Evolutionary conservation across 30 jellyfish, hydroid and myxozoan species (phyloP), one percentile per base, ranked within the genome.

Genomic region (Clytia hemisphaerica): DNA sequence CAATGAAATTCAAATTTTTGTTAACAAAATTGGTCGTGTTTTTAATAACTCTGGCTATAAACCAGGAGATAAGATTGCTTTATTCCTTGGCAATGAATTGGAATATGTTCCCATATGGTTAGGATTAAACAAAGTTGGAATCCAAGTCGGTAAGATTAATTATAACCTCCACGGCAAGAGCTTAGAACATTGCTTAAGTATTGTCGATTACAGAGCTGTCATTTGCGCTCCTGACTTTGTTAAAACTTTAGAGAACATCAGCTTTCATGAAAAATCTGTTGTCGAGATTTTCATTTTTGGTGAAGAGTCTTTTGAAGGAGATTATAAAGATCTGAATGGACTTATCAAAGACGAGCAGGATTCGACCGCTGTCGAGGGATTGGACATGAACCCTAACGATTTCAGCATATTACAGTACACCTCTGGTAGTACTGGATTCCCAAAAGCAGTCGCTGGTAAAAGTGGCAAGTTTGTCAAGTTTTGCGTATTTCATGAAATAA

Each of bases 101-200:
- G 79, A 60, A 45, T 75, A 34, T 54, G 82, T 75, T 24, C 55
- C 74, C 51, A 32, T 45, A 26, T 83, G 95, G 95, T 76, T 83
- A 18, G 95, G 95, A 0, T 45, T 83, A 57, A 51, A 92, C 44
- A 83, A 68, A 67, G 40, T 68, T 2, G 95, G 95, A 14, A 58
- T 75, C 6, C 47, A 74, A 21, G 67, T 85, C 21, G 80, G 92
- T 3, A 45, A 74, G 51, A 57, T 74, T 10, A 83, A 83, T 54
- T 72, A 48, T 79, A 75, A 75, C 53, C 49, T 83, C 57, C 80
- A 71, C 42, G 82, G 83, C 9, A 92, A 83, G 6, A 54, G 85
- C 14, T 64, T 83, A 18, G 76, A 78, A 10, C 85, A 70, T 62
- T 83, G 92, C 62, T 59, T 83, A 40, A 75, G 69, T 9, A 58